Evolutionary conservation across 2,113 vertebrate genomes (phyloP).

Genomic region (Siphamia tubifer): DNA sequence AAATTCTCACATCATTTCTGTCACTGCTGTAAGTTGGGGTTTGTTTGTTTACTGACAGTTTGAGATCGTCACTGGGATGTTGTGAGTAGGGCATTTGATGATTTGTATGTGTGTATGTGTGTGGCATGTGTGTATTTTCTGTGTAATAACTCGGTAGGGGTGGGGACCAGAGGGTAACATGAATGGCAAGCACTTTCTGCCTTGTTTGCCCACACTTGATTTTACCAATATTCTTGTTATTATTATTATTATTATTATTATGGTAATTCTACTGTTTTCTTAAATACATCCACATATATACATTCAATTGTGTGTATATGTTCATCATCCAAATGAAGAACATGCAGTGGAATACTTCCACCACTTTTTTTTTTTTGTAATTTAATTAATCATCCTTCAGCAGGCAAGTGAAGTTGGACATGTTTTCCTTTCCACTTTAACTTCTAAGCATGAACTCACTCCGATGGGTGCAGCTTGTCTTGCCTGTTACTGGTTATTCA

Average conservation of each 20-base stretch:
- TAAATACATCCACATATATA: constrained; percentile 73
- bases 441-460: constrained; percentile 70
- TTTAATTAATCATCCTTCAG: constrained; percentile 54
- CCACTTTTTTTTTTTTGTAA: constrained; percentile 22
- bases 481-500: constrained; percentile 68
- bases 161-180: constrained; percentile 61
- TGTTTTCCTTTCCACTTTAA: constrained; percentile 63
- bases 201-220: constrained; percentile 68
- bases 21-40: constrained; percentile 85
- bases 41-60: constrained; percentile 77
- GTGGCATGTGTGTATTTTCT: constrained; percentile 52
- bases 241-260: too few relatives aligned
- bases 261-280: constrained; percentile 66
- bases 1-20: constrained; percentile 60
- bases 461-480: constrained; percentile 63
- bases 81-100: constrained; percentile 73
- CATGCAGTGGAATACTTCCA: constrained; percentile 43
- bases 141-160: constrained; percentile 52
- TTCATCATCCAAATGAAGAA: constrained; percentile 69
- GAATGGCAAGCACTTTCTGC: constrained; percentile 63
- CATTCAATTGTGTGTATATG: constrained; percentile 75
- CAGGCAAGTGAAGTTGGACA: constrained; percentile 64
- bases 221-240: constrained; percentile 62
- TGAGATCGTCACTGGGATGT: constrained; percentile 70
- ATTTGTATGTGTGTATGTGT: constrained; percentile 49